Evolutionary conservation across 2,113 vertebrate species (phyloP).

Genomic region (Dasyornis broadbenti): DNA sequence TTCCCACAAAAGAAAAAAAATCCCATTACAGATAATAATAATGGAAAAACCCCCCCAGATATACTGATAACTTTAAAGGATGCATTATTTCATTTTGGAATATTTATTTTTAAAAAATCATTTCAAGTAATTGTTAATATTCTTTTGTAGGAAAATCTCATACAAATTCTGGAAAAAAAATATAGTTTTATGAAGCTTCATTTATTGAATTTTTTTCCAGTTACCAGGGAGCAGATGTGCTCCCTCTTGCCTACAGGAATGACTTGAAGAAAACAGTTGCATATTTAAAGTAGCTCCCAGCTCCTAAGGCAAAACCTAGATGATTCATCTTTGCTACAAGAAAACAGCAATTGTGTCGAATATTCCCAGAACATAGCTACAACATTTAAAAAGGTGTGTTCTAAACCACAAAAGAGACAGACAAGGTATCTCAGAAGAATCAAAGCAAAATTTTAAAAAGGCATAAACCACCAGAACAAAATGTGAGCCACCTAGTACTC

Average conservation of each 20-base stretch:
- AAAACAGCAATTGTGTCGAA: background rate
- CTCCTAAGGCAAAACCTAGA: background rate
- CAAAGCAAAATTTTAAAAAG: background rate
- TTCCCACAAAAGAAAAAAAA: background rate
- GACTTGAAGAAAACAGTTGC: background rate
- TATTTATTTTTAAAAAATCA: background rate
- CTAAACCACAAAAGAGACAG: background rate
- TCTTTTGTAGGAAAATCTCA: background rate
- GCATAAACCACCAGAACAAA: background rate
- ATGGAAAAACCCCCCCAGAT: background rate
- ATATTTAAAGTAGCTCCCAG: background rate
- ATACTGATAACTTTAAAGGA: background rate
- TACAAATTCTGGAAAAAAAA: background rate
- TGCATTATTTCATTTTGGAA: background rate
- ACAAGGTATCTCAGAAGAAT: background rate
- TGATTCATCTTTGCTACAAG: background rate
- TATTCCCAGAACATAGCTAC: background rate
- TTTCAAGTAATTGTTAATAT: background rate
- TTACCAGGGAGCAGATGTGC: background rate
- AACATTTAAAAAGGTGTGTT: background rate
- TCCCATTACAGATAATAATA: too few relatives aligned
- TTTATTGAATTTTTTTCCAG: background rate
- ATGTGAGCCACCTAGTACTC: background rate
- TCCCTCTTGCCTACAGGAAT: background rate
- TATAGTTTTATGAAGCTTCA: rapidly evolving